A percentile compares a stretch with the other conserved stretches of the same genome.
Conservation (phyloP, 2,113 vertebrate species). For the Calyptomena viridis region DNA sequence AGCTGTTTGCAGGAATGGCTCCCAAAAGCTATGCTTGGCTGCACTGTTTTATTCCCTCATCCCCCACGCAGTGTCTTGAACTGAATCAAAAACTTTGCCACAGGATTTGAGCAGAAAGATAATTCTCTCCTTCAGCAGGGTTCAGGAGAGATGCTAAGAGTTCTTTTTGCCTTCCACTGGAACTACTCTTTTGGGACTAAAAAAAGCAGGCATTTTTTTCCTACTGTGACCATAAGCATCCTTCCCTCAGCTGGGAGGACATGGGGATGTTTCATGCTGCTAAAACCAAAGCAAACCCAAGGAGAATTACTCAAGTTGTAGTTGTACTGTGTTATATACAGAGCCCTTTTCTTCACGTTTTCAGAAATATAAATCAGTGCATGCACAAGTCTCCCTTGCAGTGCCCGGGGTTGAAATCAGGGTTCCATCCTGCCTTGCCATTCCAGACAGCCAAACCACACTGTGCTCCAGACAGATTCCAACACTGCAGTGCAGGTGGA, state of each 20-base stretch:
- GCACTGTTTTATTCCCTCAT: neutral
- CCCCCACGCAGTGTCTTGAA: neutral
- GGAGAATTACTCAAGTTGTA: neutral
- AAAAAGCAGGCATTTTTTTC: neutral
- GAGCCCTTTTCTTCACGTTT: neutral
- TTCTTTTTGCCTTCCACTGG: neutral
- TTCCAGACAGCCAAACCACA: neutral
- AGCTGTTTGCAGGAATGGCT: neutral
- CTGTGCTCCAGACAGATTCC: accelerated
- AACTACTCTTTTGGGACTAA: too few relatives aligned
- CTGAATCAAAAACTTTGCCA: neutral
- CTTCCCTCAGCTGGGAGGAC: neutral
- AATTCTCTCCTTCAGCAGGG: neutral
- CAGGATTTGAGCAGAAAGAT: neutral
- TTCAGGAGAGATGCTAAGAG: neutral
- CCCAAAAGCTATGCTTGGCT: neutral
- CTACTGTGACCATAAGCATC: neutral
- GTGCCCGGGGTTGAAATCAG: neutral
- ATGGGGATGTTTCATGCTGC: neutral
- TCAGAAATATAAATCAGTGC: neutral
- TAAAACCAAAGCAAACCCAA: neutral
- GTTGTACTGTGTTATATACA: accelerated
- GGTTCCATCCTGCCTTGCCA: neutral
- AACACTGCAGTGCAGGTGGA: neutral
- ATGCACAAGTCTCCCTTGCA: neutral